These are phyloP conservation scores for Scytalopus superciliaris DNA, from an alignment of 2,113 vertebrate species.

Conservation along the genomic window DNA sequence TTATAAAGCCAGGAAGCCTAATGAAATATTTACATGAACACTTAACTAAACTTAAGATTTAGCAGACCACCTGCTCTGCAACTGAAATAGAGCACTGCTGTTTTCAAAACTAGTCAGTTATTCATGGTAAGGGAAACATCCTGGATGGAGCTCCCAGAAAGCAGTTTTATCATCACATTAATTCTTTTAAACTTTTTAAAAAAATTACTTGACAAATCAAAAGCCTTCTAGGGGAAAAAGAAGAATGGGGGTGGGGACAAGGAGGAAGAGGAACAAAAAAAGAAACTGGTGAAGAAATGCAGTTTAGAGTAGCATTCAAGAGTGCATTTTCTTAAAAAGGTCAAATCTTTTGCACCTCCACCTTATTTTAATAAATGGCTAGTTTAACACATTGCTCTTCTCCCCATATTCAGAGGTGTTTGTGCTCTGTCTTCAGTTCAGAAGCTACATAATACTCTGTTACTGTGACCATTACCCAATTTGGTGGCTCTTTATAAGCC, in stretches of 20 bases:
- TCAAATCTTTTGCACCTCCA: neutral
- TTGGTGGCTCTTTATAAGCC: neutral
- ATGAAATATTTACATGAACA: slow-evolving; percentile 37
- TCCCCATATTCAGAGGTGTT: neutral
- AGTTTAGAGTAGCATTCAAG: neutral
- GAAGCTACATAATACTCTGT: neutral
- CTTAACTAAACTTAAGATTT: slow-evolving; percentile 23
- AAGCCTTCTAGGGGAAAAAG: neutral
- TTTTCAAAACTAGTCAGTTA: neutral
- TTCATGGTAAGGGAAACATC: neutral
- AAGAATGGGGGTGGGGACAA: neutral
- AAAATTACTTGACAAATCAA: neutral
- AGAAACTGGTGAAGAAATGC: neutral
- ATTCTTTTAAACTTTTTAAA: neutral
- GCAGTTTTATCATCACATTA: neutral
- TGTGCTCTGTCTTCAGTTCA: neutral
- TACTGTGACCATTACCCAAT: neutral
- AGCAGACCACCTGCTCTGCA: slow-evolving; percentile 10
- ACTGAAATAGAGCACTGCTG: slow-evolving; percentile 19
- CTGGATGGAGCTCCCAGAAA: neutral
- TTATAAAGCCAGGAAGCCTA: neutral
- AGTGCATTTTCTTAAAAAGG: neutral
- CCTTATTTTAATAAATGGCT: neutral
- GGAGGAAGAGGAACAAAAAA: neutral
- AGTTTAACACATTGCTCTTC: neutral